Evolutionary conservation across 2,113 vertebrate species (phyloP).

Genomic region (Pangasianodon gigas): DNA sequence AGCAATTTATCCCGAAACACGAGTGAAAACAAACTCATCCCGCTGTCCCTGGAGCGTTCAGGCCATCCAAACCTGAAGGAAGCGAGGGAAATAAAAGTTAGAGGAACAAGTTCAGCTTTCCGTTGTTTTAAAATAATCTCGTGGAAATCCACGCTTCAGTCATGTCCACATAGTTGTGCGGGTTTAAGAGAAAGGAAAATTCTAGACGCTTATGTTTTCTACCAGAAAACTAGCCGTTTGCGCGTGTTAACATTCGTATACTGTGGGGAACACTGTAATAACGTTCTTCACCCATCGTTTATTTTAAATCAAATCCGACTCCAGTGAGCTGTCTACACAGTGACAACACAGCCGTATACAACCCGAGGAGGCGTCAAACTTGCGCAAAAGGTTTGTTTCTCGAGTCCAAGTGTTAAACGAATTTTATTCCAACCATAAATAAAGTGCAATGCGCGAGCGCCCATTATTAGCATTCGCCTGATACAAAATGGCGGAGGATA

Average conservation of each 20-base stretch:
- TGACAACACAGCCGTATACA: neutral
- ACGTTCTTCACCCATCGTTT: constrained; percentile 66
- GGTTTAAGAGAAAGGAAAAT: constrained; percentile 21
- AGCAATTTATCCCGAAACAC: constrained; percentile 51
- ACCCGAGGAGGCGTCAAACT: constrained; percentile 48
- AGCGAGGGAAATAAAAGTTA: constrained; percentile 68
- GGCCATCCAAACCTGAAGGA: constrained; percentile 53
- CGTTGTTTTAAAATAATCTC: constrained; percentile 78
- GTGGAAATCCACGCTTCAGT: constrained; percentile 60
- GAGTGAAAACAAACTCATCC: constrained; percentile 51
- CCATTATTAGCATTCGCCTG: constrained; percentile 82
- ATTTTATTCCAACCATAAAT: constrained; percentile 75
- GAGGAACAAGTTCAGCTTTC: constrained; percentile 76
- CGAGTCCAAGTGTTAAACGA: constrained; percentile 49
- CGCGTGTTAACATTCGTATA: constrained; percentile 56
- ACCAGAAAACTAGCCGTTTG: constrained; percentile 57
- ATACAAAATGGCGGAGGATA: constrained; percentile 82
- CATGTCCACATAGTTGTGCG: constrained; percentile 34
- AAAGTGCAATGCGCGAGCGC: constrained; percentile 80
- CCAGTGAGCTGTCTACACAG: neutral
- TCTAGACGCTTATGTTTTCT: constrained; percentile 60
- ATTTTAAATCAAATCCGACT: constrained; percentile 47
- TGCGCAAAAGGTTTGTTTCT: constrained; percentile 48
- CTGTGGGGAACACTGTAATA: constrained; percentile 56
- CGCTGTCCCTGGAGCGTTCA: constrained; percentile 38